A percentile compares a stretch with the other conserved stretches of the same genome.
These are phyloP conservation scores for Drosophila leontia DNA, from an alignment of 1,140 invertebrate species.

Conservation along the genomic window DNA sequence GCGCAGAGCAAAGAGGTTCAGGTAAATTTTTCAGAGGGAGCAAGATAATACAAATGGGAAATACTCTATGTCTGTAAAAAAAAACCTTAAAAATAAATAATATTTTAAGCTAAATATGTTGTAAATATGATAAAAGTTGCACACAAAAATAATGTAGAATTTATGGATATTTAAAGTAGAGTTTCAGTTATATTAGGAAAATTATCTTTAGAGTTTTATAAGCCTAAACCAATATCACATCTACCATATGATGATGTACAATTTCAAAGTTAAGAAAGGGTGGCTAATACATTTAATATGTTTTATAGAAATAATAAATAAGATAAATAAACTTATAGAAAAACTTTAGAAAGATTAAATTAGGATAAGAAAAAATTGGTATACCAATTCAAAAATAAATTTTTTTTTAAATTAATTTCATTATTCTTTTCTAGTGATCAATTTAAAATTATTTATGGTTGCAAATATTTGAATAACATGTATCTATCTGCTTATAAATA, in stretches of 20 bases:
- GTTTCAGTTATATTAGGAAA: not conserved
- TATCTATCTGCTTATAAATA: too few species aligned
- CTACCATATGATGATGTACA: too few species aligned
- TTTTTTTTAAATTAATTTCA: too few species aligned
- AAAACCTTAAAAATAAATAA: not conserved
- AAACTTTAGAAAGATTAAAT: too few species aligned
- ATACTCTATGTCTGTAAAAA: not conserved
- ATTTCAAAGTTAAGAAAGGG: not conserved
- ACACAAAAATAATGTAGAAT: not conserved
- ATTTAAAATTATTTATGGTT: too few species aligned
- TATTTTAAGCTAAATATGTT: not conserved
- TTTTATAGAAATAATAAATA: too few species aligned
- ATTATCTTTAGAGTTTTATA: not conserved
- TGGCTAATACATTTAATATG: not conserved
- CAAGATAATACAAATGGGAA: not conserved
- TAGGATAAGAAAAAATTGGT: too few species aligned
- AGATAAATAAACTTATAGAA: too few species aligned
- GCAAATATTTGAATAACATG: too few species aligned
- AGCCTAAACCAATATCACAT: not conserved
- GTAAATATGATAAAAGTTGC: not conserved
- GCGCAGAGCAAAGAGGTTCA: conserved; percentile 17
- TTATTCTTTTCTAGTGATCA: too few species aligned
- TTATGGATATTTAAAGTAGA: too few species aligned
- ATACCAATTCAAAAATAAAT: too few species aligned
- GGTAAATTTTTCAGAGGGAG: not conserved